phyloP scores from a whole-genome alignment of 2,888 invertebrate species.

The Epicampocera succincta region DNA sequence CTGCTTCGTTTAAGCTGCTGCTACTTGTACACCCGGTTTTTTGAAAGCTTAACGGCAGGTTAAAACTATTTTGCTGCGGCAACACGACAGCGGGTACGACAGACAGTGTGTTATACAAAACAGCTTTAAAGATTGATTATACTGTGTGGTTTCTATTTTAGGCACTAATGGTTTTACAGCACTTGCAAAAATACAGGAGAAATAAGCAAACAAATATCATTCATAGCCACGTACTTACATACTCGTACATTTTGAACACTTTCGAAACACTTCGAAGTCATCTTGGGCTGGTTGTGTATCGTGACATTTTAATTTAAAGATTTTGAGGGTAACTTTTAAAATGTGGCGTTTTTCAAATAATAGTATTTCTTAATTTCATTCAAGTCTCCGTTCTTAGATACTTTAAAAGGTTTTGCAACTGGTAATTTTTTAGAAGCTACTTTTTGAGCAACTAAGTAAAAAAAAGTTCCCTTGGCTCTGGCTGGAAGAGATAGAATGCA shows the following conservation, averaged over 20 bases:
- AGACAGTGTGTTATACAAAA: neutral
- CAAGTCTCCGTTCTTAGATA: too few species aligned
- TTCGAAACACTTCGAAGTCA: neutral
- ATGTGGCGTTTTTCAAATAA: neutral
- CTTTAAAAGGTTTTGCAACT: too few species aligned
- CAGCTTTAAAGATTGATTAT: conserved; percentile 23
- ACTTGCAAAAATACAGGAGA: neutral
- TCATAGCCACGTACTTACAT: too few species aligned
- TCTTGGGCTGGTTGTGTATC: conserved; percentile 5
- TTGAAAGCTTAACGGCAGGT: conserved; percentile 5
- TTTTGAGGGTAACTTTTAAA: neutral
- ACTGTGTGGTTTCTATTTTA: conserved; percentile 33
- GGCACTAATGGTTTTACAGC: neutral
- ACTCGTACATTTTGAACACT: neutral
- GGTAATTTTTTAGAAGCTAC: too few species aligned
- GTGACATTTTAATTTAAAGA: conserved; percentile 17
- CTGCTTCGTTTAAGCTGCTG: conserved; percentile 2
- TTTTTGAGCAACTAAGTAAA: too few species aligned
- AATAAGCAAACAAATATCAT: neutral
- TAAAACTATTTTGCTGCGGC: conserved; percentile 15
- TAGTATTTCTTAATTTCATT: too few species aligned
- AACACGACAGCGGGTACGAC: conserved; percentile 1
- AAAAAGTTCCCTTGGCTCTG: too few species aligned
- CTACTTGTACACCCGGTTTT: conserved; percentile 8
- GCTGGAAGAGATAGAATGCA: too few species aligned